Conservation (phyloP, 1,140 invertebrate species). For the Chrysomallon squamiferum region DNA sequence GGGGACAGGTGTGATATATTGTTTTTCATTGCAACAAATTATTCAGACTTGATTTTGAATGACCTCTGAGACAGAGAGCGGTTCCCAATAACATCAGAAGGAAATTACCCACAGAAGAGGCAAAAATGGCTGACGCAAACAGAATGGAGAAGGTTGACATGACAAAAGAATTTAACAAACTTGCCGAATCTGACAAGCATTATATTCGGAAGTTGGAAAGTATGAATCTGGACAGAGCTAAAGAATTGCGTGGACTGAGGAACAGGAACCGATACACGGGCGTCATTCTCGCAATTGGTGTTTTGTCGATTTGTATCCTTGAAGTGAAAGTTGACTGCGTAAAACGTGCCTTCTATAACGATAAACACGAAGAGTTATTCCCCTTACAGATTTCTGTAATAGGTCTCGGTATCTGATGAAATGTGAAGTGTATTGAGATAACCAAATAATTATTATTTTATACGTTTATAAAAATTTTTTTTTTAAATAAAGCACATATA, state of each 20-base stretch:
- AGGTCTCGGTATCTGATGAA: not conserved
- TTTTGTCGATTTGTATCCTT: constrained; percentile 42
- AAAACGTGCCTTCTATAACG: not conserved
- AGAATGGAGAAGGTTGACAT: constrained; percentile 34
- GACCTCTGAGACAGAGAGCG: too few species aligned
- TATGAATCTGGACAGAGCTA: constrained; percentile 29
- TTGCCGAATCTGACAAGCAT: constrained; percentile 27
- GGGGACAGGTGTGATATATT: too few species aligned
- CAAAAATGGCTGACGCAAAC: constrained; percentile 15
- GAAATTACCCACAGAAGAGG: too few species aligned
- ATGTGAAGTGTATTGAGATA: not conserved
- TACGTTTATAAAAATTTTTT: too few species aligned
- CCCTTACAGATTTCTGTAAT: not conserved
- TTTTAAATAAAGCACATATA: too few species aligned
- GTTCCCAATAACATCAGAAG: too few species aligned
- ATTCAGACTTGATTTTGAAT: too few species aligned
- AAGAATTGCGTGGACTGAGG: constrained; percentile 15
- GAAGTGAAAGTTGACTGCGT: not conserved
- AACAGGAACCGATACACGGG: constrained; percentile 17
- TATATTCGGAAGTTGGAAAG: constrained; percentile 34
- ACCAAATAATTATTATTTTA: too few species aligned
- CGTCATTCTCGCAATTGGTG: constrained; percentile 18
- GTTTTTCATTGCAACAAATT: too few species aligned
- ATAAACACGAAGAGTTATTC: not conserved
- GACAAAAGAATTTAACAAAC: constrained; percentile 26